A percentile compares a stretch with the other conserved stretches of the same genome.
These are phyloP conservation scores for Probosciger aterrimus DNA, from an alignment of 2,113 vertebrate genomes.

Conservation along the genomic window DNA sequence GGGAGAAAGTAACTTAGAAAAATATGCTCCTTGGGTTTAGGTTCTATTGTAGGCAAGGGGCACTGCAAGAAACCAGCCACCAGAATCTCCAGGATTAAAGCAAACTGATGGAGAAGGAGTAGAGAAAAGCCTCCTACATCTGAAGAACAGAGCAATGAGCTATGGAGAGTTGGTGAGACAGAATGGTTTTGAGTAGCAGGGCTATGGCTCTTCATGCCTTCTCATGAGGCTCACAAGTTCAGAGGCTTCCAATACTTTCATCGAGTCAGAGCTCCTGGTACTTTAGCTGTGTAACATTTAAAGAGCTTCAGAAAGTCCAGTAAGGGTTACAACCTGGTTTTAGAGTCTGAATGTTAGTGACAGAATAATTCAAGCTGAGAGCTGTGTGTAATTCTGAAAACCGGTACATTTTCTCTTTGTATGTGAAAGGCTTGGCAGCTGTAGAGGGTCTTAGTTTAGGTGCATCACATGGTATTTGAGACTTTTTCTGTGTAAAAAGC, in stretches of 20 bases:
- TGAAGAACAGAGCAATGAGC: not conserved
- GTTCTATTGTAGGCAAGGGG: not conserved
- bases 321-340: not conserved
- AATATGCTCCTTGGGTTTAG: not conserved
- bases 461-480: not conserved
- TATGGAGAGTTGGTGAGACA: not conserved
- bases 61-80: not conserved
- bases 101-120: not conserved
- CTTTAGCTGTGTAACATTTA: not conserved
- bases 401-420: not conserved
- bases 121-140: not conserved
- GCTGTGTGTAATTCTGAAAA: not conserved
- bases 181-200: not conserved
- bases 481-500: not conserved
- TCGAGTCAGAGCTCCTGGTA: not conserved
- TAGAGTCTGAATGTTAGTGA: not conserved
- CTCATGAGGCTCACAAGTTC: not conserved
- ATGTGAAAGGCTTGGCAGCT: not conserved
- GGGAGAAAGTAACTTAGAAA: not conserved
- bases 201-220: not conserved
- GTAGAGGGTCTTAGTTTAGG: not conserved
- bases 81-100: not conserved
- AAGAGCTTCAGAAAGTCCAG: not conserved
- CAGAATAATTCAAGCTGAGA: not conserved
- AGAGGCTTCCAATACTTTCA: not conserved